A percentile compares a stretch with the other conserved stretches of the same genome.
phyloP scores from a whole-genome alignment of 2,113 vertebrate genomes.

The Arothron firmamentum region DNA sequence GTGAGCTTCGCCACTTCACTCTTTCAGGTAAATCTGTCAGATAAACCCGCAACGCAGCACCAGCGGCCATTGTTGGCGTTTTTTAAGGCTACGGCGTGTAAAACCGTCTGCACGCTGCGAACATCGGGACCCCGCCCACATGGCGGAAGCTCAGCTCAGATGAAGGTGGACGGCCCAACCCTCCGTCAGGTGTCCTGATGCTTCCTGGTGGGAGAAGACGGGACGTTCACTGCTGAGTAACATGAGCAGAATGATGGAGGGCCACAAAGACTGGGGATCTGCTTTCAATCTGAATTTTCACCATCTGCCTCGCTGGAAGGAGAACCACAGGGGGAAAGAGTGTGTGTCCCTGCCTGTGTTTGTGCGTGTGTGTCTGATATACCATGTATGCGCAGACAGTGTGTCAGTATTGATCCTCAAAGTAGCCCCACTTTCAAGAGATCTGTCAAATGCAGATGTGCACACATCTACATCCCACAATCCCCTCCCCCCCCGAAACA shows the following conservation, averaged over 20 bases:
- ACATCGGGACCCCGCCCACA: neutral
- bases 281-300: constrained; percentile 71
- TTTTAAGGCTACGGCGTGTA: neutral
- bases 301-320: constrained; percentile 69
- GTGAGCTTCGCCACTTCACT: too few relatives aligned
- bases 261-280: constrained; percentile 67
- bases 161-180: neutral
- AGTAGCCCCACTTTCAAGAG: constrained; percentile 60
- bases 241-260: constrained; percentile 61
- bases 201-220: constrained; percentile 10
- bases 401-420: constrained; percentile 64
- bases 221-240: constrained; percentile 45
- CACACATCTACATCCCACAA: constrained; percentile 9
- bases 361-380: constrained; percentile 24
- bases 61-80: too few relatives aligned
- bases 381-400: constrained; percentile 40
- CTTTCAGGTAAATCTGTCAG: too few relatives aligned
- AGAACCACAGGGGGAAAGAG: constrained; percentile 46
- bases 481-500: too few relatives aligned
- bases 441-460: constrained; percentile 59
- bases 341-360: constrained; percentile 24
- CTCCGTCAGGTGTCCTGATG: neutral
- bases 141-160: too few relatives aligned
- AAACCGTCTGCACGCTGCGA: neutral
- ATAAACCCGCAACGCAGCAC: too few relatives aligned